phyloP scores from a whole-genome alignment of 2,888 invertebrate species.

The Microplitis deprimator region DNA sequence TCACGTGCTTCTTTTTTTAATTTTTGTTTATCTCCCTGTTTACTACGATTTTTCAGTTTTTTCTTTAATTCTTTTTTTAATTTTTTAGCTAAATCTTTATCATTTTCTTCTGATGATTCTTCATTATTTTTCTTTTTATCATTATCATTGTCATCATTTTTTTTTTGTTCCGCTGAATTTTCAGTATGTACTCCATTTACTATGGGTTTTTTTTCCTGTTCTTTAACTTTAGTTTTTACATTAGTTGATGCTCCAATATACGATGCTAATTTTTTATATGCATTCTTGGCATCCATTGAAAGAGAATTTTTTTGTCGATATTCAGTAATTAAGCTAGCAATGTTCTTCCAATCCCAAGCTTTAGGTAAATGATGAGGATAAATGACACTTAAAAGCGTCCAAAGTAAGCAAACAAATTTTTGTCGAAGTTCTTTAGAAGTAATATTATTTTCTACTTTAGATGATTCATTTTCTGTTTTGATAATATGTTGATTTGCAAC shows the following conservation, averaged over 20 bases:
- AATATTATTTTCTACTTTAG: slow-evolving; percentile 41
- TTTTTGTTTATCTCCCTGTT: slow-evolving; percentile 68
- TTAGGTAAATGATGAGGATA: slow-evolving; percentile 60
- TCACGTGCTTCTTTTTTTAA: slow-evolving; percentile 72
- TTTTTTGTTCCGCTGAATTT: background rate
- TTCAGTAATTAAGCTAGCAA: slow-evolving; percentile 66
- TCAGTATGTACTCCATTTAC: slow-evolving; percentile 53
- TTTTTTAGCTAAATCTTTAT: slow-evolving; percentile 40
- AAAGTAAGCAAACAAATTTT: slow-evolving; percentile 75
- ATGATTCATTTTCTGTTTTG: slow-evolving; percentile 58
- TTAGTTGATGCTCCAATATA: slow-evolving; percentile 66
- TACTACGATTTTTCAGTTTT: slow-evolving; percentile 62
- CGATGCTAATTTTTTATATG: slow-evolving; percentile 71
- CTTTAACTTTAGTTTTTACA: slow-evolving; percentile 46
- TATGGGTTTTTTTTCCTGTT: slow-evolving; percentile 56
- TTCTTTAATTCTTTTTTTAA: slow-evolving; percentile 53
- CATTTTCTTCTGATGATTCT: slow-evolving; percentile 51
- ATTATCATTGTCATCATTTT: slow-evolving; percentile 39
- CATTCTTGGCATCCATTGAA: slow-evolving; percentile 70
- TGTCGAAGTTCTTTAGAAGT: slow-evolving; percentile 72
- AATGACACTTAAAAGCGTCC: slow-evolving; percentile 73
- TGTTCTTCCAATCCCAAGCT: slow-evolving; percentile 69
- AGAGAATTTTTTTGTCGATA: slow-evolving; percentile 68
- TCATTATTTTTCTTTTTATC: slow-evolving; percentile 49
- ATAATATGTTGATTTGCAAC: slow-evolving; percentile 59